Evolutionary conservation across 2,797 vertebrate species (phyloP).

Genomic region (Aplochiton taeniatus): DNA sequence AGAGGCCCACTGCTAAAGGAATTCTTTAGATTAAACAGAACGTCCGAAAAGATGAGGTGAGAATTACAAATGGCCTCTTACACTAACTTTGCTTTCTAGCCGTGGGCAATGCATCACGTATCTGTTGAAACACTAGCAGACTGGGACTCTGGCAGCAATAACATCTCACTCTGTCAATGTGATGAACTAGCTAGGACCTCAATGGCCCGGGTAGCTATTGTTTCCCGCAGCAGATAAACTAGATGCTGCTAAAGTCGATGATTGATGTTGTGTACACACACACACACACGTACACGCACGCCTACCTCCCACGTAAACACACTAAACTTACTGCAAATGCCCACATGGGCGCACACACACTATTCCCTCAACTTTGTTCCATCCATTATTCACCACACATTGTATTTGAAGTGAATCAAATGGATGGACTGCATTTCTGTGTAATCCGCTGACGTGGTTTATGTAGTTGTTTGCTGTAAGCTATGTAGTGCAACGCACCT

Average conservation of each 20-base stretch:
- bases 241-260: constrained; percentile 30
- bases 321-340: constrained; percentile 1
- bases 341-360: background rate
- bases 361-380: background rate
- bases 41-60: constrained; percentile 39
- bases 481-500: background rate
- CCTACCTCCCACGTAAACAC: constrained; percentile 20
- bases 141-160: constrained; percentile 39
- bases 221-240: constrained; percentile 47
- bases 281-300: background rate
- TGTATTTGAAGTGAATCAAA: too few species aligned
- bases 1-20: background rate
- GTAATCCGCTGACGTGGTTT: too few species aligned
- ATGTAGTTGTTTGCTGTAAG: too few species aligned
- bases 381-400: constrained; percentile 7
- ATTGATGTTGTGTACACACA: constrained; percentile 19
- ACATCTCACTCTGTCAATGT: constrained; percentile 51
- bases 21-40: constrained; percentile 30
- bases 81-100: constrained; percentile 31
- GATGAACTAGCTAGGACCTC: constrained; percentile 38
- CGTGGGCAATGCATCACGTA: constrained; percentile 28
- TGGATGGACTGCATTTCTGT: too few species aligned
- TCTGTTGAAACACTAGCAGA: constrained; percentile 22
- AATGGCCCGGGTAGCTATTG: constrained; percentile 26
- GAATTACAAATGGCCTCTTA: constrained; percentile 29